Base-by-base conservation (phyloP, 30 jellyfish, hydroid and myxozoan genomes). In the Phacellophora camtschatica region DNA sequence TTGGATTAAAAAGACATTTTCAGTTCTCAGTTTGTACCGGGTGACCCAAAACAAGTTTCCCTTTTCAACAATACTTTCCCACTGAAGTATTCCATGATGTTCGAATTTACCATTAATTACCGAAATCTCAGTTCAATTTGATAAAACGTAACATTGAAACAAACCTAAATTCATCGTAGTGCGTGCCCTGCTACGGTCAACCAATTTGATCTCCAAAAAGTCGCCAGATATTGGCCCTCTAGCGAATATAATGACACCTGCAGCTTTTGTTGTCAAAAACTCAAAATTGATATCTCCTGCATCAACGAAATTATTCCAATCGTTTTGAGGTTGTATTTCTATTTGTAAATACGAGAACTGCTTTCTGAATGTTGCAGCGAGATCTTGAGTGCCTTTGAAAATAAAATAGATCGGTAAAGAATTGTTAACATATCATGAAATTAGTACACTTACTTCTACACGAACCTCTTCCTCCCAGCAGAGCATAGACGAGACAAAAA, bases 191-290 rank as follows among this genome's bases (percentile, higher is more conserved):
- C 96, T 87, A 35, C 88, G 81, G 3, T 94, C 84, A 61, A 95
- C 42, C 31, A 93, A 51, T 78, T 67, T 65, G 59, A 93, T 83
- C 35, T 81, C 79, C 27, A 82, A 64, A 68, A 87, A 93, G 48
- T 93, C 99, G 3, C 99, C 96, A 4, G 97, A 68, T 51, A 93
- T 68, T 0, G 99, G 97, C 11, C 99, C 99, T 31, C 84, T 80
- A 2, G 95, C 96, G 54, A 79, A 89, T 48, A 81, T 85, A 82
- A 93, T 72, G 23, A 71, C 77, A 25, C 95, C 91, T 18, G 55
- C 66, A 24, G 99, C 95, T 30, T 27, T 53, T 0, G 99, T 79
- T 4, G 99, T 93, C 59, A 87, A 70, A 45, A 93, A 93, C 54
- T 93, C 99, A 23, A 93, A 65, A 36, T 81, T 43, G 33, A 93